A percentile compares a stretch with the other conserved stretches of the same genome.
phyloP scores from a whole-genome alignment of 2,113 vertebrate species.

The Psilopogon haemacephalus region DNA sequence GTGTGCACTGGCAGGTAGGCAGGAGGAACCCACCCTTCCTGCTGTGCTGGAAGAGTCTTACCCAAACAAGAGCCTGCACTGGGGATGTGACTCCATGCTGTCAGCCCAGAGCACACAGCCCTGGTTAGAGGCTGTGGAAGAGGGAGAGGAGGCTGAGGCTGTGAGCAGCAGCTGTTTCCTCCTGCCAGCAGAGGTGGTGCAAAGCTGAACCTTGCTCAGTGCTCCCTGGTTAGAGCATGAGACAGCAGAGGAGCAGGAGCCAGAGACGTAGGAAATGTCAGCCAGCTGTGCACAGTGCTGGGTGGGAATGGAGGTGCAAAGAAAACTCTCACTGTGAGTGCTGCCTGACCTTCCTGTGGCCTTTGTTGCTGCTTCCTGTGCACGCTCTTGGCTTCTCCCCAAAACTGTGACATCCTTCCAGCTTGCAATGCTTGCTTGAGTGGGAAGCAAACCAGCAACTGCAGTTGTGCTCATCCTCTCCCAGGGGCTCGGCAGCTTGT shows the following conservation, averaged over 20 bases:
- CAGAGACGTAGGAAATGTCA: accelerated
- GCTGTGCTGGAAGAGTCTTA: background rate
- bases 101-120: background rate
- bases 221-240: background rate
- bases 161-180: background rate
- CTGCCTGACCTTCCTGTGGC: too few relatives aligned
- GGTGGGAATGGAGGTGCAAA: background rate
- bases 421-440: accelerated
- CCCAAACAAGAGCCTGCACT: background rate
- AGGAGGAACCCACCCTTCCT: background rate
- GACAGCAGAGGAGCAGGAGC: background rate
- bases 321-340: background rate
- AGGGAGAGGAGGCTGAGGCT: background rate
- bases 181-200: background rate
- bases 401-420: background rate
- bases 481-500: background rate
- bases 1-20: accelerated
- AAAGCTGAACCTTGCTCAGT: background rate
- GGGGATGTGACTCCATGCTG: too few relatives aligned
- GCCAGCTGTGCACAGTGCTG: background rate
- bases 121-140: background rate
- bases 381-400: background rate
- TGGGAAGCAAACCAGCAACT: background rate
- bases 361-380: background rate
- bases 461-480: background rate